Conservation (phyloP, 1,140 invertebrate genomes). For the Wiebesia pumilae region DNA sequence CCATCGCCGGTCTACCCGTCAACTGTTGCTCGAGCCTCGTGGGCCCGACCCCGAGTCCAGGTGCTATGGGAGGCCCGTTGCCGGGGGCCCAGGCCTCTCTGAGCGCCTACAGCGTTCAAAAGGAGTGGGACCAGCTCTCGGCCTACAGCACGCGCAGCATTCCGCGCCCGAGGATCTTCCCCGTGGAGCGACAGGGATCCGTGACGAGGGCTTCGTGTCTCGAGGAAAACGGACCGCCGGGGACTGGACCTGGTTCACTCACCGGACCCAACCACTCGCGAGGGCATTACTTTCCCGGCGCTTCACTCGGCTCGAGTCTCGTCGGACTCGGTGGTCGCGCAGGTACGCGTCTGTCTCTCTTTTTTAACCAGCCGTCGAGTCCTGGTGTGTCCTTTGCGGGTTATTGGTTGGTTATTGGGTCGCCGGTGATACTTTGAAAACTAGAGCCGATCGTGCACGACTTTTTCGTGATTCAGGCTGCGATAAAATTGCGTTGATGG, state of each 20-base stretch:
- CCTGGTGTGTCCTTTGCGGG: too few relatives aligned
- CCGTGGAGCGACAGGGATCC: slow-evolving; percentile 81
- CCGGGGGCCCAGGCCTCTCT: slow-evolving; percentile 88
- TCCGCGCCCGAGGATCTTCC: slow-evolving; percentile 88
- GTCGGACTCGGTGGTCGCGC: slow-evolving; percentile 38
- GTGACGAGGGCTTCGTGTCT: slow-evolving; percentile 78
- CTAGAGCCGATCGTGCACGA: too few relatives aligned
- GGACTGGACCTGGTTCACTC: background rate
- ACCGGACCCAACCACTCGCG: slow-evolving; percentile 6
- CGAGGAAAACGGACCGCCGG: slow-evolving; percentile 77
- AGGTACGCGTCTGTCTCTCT: slow-evolving; percentile 12
- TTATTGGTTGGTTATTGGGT: too few relatives aligned
- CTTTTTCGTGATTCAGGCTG: too few relatives aligned
- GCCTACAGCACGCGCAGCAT: slow-evolving; percentile 93
- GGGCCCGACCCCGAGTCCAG: slow-evolving; percentile 83
- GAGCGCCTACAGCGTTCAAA: slow-evolving; percentile 87
- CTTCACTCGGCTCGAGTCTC: slow-evolving; percentile 42
- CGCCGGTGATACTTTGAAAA: too few relatives aligned
- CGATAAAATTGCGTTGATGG: too few relatives aligned
- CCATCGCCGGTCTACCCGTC: slow-evolving; percentile 81
- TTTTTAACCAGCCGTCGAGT: too few relatives aligned
- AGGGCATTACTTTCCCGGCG: slow-evolving; percentile 41
- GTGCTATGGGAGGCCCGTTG: slow-evolving; percentile 67
- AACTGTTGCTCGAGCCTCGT: slow-evolving; percentile 82
- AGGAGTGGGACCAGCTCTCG: slow-evolving; percentile 95